Percentiles rank a stretch among this genome's conserved stretches.
Evolutionary conservation across 2,113 vertebrate genomes (phyloP).

Genomic region (Oncorhynchus clarkii): DNA sequence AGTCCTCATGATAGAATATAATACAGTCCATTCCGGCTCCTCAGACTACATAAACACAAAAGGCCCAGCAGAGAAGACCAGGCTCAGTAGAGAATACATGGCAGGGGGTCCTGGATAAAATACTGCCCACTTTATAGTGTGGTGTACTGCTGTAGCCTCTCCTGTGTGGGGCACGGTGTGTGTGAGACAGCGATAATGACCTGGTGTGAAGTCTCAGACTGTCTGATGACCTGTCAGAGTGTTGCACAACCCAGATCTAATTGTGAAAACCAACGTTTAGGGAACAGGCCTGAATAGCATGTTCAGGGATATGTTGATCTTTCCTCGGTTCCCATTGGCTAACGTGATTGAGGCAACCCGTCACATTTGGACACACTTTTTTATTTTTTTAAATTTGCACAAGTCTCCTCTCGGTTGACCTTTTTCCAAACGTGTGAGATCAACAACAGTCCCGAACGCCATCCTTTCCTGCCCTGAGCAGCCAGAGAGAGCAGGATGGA

Average conservation of each 20-base stretch:
- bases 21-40: slow-evolving; percentile 2
- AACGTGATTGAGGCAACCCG: too few species aligned
- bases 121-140: slow-evolving; percentile 39
- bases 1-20: neutral
- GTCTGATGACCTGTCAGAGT: neutral
- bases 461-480: slow-evolving; percentile 19
- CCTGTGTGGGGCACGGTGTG: slow-evolving; percentile 17
- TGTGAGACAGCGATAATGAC: slow-evolving; percentile 4
- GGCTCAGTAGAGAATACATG: neutral
- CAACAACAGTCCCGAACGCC: neutral
- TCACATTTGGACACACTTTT: too few species aligned
- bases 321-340: neutral
- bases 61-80: neutral
- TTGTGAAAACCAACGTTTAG: neutral
- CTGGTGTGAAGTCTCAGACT: neutral
- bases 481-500: neutral
- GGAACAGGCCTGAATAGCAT: neutral
- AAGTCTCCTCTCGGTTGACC: too few species aligned
- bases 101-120: neutral
- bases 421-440: too few species aligned
- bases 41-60: neutral
- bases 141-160: slow-evolving; percentile 39
- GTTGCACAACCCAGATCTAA: too few species aligned
- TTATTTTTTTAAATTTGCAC: too few species aligned
- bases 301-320: neutral